A percentile compares a stretch with the other conserved stretches of the same genome.
Conservation (phyloP, 2,113 vertebrate genomes). For the Chamaetylas fuelleborni region DNA sequence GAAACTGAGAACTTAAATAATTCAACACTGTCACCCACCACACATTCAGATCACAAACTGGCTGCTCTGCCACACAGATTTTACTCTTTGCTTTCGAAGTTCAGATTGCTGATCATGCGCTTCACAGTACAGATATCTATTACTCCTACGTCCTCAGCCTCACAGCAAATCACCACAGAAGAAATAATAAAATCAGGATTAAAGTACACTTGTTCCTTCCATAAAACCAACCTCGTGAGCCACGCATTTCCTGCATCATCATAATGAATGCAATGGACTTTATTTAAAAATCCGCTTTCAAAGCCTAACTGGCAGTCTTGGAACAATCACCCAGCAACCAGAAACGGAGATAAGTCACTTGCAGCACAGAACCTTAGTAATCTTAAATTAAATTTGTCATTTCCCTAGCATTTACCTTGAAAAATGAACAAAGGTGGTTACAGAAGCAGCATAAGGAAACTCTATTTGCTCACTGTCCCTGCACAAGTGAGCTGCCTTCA, state of each 20-base stretch:
- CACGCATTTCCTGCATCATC: slow-evolving; percentile 5
- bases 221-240: slow-evolving; percentile 8
- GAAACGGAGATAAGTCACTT: background rate
- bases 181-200: slow-evolving; percentile 60
- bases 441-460: background rate
- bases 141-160: background rate
- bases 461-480: background rate
- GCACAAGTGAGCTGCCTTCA: background rate
- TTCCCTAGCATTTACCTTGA: slow-evolving; percentile 19
- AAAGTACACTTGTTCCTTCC: slow-evolving; percentile 54
- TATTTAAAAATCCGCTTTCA: slow-evolving; percentile 20
- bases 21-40: background rate
- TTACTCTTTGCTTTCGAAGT: slow-evolving; percentile 23
- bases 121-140: background rate
- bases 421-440: slow-evolving; percentile 17
- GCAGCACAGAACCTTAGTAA: background rate
- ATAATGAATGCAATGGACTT: background rate
- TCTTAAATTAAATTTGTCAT: slow-evolving; percentile 23
- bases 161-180: background rate
- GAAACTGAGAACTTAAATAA: background rate
- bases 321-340: background rate
- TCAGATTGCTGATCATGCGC: slow-evolving; percentile 5
- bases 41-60: background rate
- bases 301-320: background rate
- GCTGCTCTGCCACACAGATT: background rate